Conservation (phyloP, 2,113 vertebrate genomes). For the Anguilla rostrata region DNA sequence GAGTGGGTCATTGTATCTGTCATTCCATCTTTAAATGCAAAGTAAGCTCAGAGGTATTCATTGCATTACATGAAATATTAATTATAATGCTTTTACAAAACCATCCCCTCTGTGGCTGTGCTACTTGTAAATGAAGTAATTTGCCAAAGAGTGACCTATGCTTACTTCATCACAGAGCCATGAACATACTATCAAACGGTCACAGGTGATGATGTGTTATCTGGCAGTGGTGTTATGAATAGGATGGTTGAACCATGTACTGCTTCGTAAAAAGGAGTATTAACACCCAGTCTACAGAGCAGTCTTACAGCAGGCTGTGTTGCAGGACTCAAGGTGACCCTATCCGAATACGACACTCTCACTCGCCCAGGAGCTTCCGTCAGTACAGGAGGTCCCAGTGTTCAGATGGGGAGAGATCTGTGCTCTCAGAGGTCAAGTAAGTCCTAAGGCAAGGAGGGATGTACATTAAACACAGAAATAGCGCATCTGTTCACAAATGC, state of each 20-base stretch:
- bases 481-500: neutral
- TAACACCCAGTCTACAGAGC: neutral
- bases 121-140: neutral
- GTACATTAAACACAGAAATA: neutral
- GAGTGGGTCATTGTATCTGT: neutral
- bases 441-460: constrained; percentile 31
- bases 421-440: constrained; percentile 87
- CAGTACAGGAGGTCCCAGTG: constrained; percentile 83
- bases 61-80: neutral
- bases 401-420: constrained; percentile 84
- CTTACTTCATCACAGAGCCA: neutral
- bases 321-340: constrained; percentile 85
- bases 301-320: constrained; percentile 18
- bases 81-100: neutral
- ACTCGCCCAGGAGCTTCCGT: constrained; percentile 82
- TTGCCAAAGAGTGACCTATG: neutral
- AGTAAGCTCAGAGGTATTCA: neutral
- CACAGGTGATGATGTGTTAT: neutral
- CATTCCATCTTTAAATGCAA: neutral
- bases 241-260: neutral
- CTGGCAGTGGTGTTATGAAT: neutral
- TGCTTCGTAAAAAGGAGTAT: neutral
- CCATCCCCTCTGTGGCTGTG: neutral
- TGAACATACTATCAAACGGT: neutral
- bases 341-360: constrained; percentile 80